phyloP scores from a whole-genome alignment of 64 coral and sea anemone genomes.

The Stichodactyla helianthus region DNA sequence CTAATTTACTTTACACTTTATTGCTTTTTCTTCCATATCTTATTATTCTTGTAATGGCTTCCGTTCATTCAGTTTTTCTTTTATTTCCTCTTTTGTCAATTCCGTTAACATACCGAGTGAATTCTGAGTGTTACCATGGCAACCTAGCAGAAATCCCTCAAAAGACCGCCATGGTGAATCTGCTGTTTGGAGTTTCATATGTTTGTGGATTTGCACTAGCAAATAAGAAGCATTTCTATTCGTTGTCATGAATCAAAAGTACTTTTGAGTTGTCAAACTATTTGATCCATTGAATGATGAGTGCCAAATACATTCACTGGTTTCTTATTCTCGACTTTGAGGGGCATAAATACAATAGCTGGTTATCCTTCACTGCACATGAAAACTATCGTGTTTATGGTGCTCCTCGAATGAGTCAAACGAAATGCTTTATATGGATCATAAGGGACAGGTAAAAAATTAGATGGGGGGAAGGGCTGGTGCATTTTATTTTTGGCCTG shows the following conservation, averaged over 20 bases:
- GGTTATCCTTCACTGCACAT: too few relatives aligned
- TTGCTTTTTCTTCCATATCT: background rate
- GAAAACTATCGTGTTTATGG: too few relatives aligned
- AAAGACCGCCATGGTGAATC: background rate
- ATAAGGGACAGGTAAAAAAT: too few relatives aligned
- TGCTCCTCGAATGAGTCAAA: too few relatives aligned
- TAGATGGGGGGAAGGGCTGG: too few relatives aligned
- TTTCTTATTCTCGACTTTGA: too few relatives aligned
- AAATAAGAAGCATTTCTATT: background rate
- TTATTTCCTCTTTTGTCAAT: background rate
- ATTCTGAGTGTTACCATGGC: background rate
- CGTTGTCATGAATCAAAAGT: background rate
- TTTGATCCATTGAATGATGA: background rate
- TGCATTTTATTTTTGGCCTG: too few relatives aligned
- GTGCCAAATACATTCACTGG: too few relatives aligned
- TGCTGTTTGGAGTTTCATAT: constrained; percentile 4
- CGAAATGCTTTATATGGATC: too few relatives aligned
- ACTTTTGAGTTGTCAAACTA: background rate
- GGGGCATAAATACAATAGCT: too few relatives aligned
- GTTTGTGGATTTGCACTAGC: background rate
- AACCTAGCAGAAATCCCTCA: background rate
- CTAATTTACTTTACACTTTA: background rate
- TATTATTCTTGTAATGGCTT: background rate
- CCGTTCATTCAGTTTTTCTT: background rate
- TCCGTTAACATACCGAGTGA: background rate